Base-by-base conservation (phyloP, 1,140 invertebrate genomes). In the Drosophila repletoides region DNA sequence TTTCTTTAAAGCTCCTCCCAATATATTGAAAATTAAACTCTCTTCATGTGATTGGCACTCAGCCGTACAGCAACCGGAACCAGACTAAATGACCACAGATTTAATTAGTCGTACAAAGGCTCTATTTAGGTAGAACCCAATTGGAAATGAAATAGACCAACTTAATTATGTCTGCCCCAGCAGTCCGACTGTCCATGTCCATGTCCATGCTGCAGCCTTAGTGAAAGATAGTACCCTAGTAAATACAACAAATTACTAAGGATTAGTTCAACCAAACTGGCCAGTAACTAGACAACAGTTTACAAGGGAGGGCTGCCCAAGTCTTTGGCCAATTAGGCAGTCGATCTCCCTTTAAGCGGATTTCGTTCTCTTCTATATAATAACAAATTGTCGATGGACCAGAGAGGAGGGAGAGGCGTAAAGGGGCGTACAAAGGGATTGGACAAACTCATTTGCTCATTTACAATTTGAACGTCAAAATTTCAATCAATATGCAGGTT, bases 401-500 rank as follows among this genome's bases (percentile, higher is more conserved):
- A 0, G 6, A 4, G 4, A 12, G 10, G 22, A 7, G 10, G 21
- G 6, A 14, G 5, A 6, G 15, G n/a, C 19, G 2, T n/a, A 10
- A 28, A 6, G 28, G 5, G 21, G 21, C 3, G 21, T 1, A 5
- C 5, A 10, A 6, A 31, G 19, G 21, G 3, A 14, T 19, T 28
- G 36, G n/a, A n/a, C n/a, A 36, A 45, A 45, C 40, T 46, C 33
- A 34, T 49, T 53, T 36, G 49, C 59, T 55, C 49, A 63, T 63
- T 68, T 68, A 41, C 65, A 61, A 53, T 33, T 48, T 63, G 48
- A 43, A 43, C 59, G 58, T 53, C 43, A 33, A 56, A 64, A 69
- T 69, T 64, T 64, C 60, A 69, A 69, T 69, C 66, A 64, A 69
- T 69, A 69, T 69, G 66, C 66, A 64, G 33, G 40, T 53, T 46